Evolutionary conservation across 2,888 invertebrate genomes (phyloP), one percentile per base, ranked within the genome.

Genomic region (Seladonia tumulorum): DNA sequence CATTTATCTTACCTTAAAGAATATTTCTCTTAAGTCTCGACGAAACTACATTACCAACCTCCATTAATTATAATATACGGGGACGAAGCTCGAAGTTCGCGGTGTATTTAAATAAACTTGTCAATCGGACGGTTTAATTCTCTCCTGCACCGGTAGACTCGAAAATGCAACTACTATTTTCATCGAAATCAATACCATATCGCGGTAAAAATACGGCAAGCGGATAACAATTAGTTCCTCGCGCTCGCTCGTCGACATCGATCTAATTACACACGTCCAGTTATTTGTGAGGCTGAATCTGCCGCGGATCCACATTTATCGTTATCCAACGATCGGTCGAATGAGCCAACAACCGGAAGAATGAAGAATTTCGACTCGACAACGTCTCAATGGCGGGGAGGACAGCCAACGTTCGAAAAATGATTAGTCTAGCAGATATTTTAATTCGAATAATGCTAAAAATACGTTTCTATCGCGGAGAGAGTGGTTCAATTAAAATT

Each of bases 191-290:
- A 85, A 85, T 85, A 85, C 70, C 74, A 49, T 60, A 53, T 60
- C n/a, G 71, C 42, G 63, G 57, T 76, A 85, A 85, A 85, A 85
- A 85, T 85, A 85, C 84, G 63, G 35, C 53, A 71, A 72, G 70
- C 60, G 78, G 75, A 71, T 85, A 85, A 85, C 79, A 79, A 85
- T 83, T 85, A 72, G 49, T 82, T 70, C 79, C 71, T 35, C 29
- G 60, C 77, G 83, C 70, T 79, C 75, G 74, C 49, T 75, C 78
- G 75, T 70, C 74, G 42, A 74, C 84, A 75, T 75, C 75, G 75
- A 83, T 85, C 84, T 85, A 85, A 85, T 85, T 85, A 85, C 75
- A 49, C 75, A 75, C 71, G 84, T 85, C 45, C 71, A 63, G 74
- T 73, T 78, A 71, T 73, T 78, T 72, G 73, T 29, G 74, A 18